phyloP scores from a whole-genome alignment of 2,888 invertebrate genomes.

The Ptychoptera albimana region DNA sequence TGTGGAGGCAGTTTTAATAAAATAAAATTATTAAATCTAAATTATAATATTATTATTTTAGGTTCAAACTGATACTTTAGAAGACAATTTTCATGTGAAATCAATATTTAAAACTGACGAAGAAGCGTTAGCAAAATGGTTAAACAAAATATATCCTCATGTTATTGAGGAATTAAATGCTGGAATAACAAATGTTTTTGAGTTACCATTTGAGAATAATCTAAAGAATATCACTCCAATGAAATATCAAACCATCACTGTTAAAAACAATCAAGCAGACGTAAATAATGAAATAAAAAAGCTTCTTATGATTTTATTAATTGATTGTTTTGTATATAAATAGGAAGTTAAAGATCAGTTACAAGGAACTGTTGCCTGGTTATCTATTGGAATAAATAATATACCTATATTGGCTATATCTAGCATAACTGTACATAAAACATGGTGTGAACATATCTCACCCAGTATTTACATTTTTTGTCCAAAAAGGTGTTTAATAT shows the following conservation, averaged over 20 bases:
- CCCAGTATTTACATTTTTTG: slow-evolving; percentile 20
- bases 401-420: slow-evolving; percentile 23
- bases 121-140: slow-evolving; percentile 30
- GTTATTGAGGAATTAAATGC: slow-evolving; percentile 32
- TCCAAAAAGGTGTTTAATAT: slow-evolving; percentile 19
- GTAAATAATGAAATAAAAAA: too few relatives aligned
- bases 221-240: slow-evolving; percentile 13
- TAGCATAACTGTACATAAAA: slow-evolving; percentile 21
- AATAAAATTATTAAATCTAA: neutral
- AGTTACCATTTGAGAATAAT: slow-evolving; percentile 1
- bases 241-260: neutral
- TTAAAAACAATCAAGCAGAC: neutral
- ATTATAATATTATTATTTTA: slow-evolving; percentile 5
- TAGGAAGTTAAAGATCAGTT: slow-evolving; percentile 12
- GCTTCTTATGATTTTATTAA: too few relatives aligned
- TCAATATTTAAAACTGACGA: slow-evolving; percentile 22
- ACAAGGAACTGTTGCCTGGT: slow-evolving; percentile 24
- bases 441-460: slow-evolving; percentile 28
- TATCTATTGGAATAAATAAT: slow-evolving; percentile 25
- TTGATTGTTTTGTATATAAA: neutral
- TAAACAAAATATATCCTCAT: slow-evolving; percentile 31
- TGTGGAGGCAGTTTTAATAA: slow-evolving; percentile 7
- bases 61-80: slow-evolving; percentile 27
- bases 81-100: slow-evolving; percentile 11
- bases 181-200: slow-evolving; percentile 19